Evolutionary conservation across 2,113 vertebrate genomes (phyloP), one percentile per base, ranked within the genome.

Genomic region (Euleptes europaea): DNA sequence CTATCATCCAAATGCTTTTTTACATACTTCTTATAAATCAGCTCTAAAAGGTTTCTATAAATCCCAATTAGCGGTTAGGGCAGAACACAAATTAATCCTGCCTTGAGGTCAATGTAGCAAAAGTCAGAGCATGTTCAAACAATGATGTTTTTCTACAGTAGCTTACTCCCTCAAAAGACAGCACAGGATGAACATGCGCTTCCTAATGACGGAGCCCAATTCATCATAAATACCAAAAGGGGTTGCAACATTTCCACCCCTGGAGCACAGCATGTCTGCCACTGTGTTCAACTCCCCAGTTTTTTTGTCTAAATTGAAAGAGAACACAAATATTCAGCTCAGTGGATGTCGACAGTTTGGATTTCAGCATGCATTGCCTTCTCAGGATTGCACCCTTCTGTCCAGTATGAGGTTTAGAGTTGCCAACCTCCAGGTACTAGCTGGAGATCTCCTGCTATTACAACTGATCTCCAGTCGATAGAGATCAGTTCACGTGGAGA

Each of bases 31-130:
- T 78, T 83, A 79, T 40, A 79, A 73, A 79, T 83, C 69, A 90
- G 78, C 0, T 21, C 63, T 91, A 89, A 84, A 79, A 65, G 8
- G 1, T 78, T 87, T 65, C 67, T 73, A 83, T 79, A 87, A 79
- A 83, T 65, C 69, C 70, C 81, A 83, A 42, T 71, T 90, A 66
- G 88, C 88, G 92, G 57, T 2, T 86, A 51, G 73, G 9, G 86
- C 17, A 70, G 28, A 78, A 21, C 87, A 78, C n/a, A 83, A 84
- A 90, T 83, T 40, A 78, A 57, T 84, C 63, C 35, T 81, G 81
- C 88, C 49, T 75, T 84, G 84, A 89, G 89, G 75, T 86, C 86
- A n/a, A 10, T 74, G 72, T 82, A 78, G 66, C 71, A 88, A 79
- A 86, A 88, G 80, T 83, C 73, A 78, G 73, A 88, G n/a, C 49